A percentile compares a stretch with the other conserved stretches of the same genome.
These are phyloP conservation scores for Leucozona laternaria DNA, from an alignment of 2,888 invertebrate species.

Conservation along the genomic window DNA sequence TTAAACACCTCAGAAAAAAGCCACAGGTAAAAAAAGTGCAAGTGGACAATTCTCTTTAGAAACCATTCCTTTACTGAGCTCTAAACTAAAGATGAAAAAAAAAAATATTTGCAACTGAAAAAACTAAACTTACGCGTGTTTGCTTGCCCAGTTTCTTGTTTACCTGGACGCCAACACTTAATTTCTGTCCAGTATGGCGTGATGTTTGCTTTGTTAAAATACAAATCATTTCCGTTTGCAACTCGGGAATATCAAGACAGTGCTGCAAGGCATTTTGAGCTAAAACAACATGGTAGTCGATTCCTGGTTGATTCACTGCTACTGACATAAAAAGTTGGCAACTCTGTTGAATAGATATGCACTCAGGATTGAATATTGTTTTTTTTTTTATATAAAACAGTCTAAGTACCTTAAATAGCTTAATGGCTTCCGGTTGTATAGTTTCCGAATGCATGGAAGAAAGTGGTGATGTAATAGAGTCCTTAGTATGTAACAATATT, in stretches of 20 bases:
- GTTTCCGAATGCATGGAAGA: slow-evolving; percentile 95
- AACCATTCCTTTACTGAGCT: neutral
- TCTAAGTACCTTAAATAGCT: slow-evolving; percentile 93
- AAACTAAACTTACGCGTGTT: slow-evolving; percentile 87
- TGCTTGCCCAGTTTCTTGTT: slow-evolving; percentile 87
- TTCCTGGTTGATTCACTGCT: slow-evolving; percentile 96
- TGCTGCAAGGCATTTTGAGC: slow-evolving; percentile 98
- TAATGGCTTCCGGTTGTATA: slow-evolving; percentile 95
- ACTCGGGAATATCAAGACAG: slow-evolving; percentile 94
- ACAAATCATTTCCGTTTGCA: slow-evolving; percentile 97
- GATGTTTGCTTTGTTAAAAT: slow-evolving; percentile 96
- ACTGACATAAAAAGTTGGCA: slow-evolving; percentile 98
- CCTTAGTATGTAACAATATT: slow-evolving; percentile 94
- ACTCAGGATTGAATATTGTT: neutral
- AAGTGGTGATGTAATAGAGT: slow-evolving; percentile 93
- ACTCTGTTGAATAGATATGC: slow-evolving; percentile 86
- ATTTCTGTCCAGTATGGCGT: slow-evolving; percentile 91
- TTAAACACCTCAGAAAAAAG: no score
- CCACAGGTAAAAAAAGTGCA: slow-evolving; percentile 21
- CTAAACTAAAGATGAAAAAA: slow-evolving; percentile 76
- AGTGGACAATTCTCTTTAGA: neutral
- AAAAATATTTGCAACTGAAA: slow-evolving; percentile 84
- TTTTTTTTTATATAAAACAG: neutral
- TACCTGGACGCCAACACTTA: slow-evolving; percentile 95
- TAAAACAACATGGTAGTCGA: slow-evolving; percentile 98